Base-by-base conservation (phyloP, 2,888 invertebrate species). In the Lycophotia porphyrea region DNA sequence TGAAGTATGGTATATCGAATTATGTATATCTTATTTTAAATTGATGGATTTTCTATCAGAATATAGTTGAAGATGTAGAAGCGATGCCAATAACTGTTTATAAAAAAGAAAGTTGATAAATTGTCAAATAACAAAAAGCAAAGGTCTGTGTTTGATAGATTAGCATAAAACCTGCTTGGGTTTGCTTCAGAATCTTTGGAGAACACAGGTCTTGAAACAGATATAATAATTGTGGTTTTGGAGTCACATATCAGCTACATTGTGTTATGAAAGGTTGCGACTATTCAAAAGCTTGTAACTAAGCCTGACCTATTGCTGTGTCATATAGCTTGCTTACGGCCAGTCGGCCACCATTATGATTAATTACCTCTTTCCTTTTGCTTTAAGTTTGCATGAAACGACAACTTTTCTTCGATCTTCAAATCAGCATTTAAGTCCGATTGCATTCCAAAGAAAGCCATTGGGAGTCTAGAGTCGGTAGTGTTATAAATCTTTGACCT, bases 401-500 rank as follows among this genome's bases (percentile, higher is more conserved):
- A 75, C 58, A 60, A 75, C 21, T 58, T 68, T 74, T 74, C 52
- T 39, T 64, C n/a, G 27, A 64, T 52, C 55, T 70, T 42, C 65
- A 58, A 55, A 49, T 61, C 68, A 55, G 71, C 39, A 65, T 74
- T 72, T 47, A 72, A 82, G 1, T 70, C 27, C 36, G 61, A 72
- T 84, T 75, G 63, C 66, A 72, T 80, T 67, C 65, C 49, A 69
- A 66, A 71, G 44, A 71, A 75, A 80, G 21, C 52, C 47, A 80
- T 72, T 75, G 34, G 63, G 67, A 72, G 70, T 55, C 58, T 63
- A 5, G 36, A 70, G 27, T 60, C 55, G 65, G 72, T 58, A 70
- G 27, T 67, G 72, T 70, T 72, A 72, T 58, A 11, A 70, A 74
- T 70, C 75, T 80, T 72, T 82, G 81, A 71, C 68, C 84, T 81